phyloP scores from a whole-genome alignment of 2,113 vertebrate species.

The Struthidea cinerea region DNA sequence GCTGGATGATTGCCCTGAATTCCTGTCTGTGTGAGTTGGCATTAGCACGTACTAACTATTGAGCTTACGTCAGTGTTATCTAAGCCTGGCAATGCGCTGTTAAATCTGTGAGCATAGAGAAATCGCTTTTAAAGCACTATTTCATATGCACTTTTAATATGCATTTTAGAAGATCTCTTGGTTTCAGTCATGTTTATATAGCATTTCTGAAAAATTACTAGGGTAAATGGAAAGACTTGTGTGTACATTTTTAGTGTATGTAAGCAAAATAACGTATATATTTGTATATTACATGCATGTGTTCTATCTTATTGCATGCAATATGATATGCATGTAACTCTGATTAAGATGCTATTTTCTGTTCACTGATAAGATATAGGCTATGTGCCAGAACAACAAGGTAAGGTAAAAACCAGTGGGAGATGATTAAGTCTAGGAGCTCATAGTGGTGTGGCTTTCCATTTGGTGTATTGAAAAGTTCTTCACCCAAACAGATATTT shows the following conservation, averaged over 20 bases:
- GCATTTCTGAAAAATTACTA: neutral
- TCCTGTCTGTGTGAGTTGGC: conserved; percentile 9
- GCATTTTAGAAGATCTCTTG: neutral
- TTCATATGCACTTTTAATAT: neutral
- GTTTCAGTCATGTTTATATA: neutral
- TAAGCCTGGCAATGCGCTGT: neutral
- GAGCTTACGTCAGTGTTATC: conserved; percentile 23
- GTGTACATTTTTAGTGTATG: neutral
- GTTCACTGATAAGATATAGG: neutral
- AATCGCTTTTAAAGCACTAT: neutral
- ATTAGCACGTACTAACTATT: neutral
- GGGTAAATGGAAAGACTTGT: neutral
- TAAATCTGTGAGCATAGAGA: neutral
- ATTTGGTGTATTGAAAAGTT: neutral
- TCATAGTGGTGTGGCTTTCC: neutral
- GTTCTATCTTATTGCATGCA: neutral
- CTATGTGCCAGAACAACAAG: neutral
- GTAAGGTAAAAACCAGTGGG: neutral
- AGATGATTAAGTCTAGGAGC: neutral
- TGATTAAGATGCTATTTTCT: neutral
- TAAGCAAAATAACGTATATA: neutral
- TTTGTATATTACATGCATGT: neutral
- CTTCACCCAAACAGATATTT: neutral
- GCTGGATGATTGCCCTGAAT: conserved; percentile 26
- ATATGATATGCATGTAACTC: neutral